A percentile compares a stretch with the other conserved stretches of the same genome.
Evolutionary conservation across 2,888 invertebrate genomes (phyloP).

Genomic region (Ametastegia equiseti): DNA sequence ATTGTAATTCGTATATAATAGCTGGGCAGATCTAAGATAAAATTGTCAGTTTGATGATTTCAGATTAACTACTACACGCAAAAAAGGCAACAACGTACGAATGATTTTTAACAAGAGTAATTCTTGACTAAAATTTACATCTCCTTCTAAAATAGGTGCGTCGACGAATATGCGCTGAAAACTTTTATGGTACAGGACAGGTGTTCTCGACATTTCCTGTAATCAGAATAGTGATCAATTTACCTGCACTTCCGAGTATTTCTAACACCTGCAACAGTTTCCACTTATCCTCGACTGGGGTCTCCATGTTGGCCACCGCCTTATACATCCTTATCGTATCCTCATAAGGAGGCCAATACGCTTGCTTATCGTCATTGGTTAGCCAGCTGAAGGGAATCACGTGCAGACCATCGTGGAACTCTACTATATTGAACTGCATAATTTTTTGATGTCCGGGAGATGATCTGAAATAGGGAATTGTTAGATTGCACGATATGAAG

Average conservation of each 20-base stretch:
- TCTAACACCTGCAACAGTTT: background rate
- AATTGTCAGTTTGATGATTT: too few species aligned
- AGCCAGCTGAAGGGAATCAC: slow-evolving; percentile 7
- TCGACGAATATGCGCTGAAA: background rate
- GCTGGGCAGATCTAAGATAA: too few species aligned
- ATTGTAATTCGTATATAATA: too few species aligned
- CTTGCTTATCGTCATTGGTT: background rate
- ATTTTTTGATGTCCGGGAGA: background rate
- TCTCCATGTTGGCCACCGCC: background rate
- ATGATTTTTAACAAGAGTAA: too few species aligned
- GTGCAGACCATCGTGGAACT: background rate
- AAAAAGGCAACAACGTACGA: too few species aligned
- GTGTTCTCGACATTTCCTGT: background rate
- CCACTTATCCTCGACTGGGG: background rate
- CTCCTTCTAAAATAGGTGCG: background rate
- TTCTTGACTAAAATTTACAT: too few species aligned
- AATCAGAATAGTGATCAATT: background rate
- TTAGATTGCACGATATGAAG: background rate
- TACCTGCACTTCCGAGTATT: slow-evolving; percentile 9
- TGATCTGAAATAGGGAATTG: background rate
- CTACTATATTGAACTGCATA: background rate
- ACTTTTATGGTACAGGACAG: background rate
- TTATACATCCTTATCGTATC: background rate
- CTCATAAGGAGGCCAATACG: background rate
- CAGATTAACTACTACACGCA: too few species aligned